phyloP scores from a whole-genome alignment of 2,888 invertebrate genomes.

The Coelogynopora nodosa region DNA sequence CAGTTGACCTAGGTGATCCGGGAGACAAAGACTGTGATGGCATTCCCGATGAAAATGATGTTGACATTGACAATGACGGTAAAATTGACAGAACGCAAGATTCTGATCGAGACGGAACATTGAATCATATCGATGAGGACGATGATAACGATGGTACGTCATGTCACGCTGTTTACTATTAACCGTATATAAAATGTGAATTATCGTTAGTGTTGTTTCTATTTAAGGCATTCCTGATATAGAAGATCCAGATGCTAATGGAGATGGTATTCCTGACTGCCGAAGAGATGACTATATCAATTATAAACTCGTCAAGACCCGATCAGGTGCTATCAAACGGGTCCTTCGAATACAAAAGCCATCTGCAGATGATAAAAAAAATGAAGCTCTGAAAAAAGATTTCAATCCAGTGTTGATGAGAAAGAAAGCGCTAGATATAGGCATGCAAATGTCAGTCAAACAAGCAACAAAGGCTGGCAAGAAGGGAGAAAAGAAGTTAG shows the following conservation, averaged over 20 bases:
- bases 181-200: too few species aligned
- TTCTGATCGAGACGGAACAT: conserved; percentile 47
- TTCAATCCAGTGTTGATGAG: conserved; percentile 38
- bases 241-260: conserved; percentile 53
- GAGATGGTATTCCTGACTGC: conserved; percentile 54
- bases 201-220: too few species aligned
- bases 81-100: conserved; percentile 50
- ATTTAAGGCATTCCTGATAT: conserved; percentile 54
- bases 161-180: too few species aligned
- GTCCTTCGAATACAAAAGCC: conserved; percentile 43
- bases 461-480: conserved; percentile 38
- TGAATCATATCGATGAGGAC: conserved; percentile 50
- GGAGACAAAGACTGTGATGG: conserved; percentile 47
- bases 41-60: conserved; percentile 49
- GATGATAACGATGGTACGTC: conserved; percentile 47
- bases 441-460: conserved; percentile 35
- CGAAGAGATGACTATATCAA: conserved; percentile 48
- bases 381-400: conserved; percentile 35
- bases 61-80: conserved; percentile 51
- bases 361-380: conserved; percentile 42
- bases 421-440: conserved; percentile 36
- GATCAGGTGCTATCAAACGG: conserved; percentile 43
- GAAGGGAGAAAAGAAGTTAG: conserved; percentile 34
- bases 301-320: conserved; percentile 44
- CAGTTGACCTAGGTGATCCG: conserved; percentile 45